Percentiles rank a stretch among this genome's conserved stretches.
These are phyloP conservation scores for Gambelia wislizenii DNA, from an alignment of 2,797 vertebrate species.

Conservation along the genomic window DNA sequence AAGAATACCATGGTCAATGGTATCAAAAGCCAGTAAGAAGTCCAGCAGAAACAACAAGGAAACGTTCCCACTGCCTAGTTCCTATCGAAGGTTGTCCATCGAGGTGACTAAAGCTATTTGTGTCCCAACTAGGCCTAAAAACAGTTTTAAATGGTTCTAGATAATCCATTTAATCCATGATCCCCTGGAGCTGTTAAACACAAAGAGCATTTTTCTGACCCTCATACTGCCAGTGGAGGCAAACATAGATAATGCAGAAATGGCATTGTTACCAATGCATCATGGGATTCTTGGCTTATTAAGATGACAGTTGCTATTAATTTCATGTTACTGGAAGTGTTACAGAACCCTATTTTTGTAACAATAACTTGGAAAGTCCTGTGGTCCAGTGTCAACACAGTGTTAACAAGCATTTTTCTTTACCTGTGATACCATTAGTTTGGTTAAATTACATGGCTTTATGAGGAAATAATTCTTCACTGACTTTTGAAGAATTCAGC, in stretches of 20 bases:
- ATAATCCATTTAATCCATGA: no score
- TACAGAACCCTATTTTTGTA: constrained; percentile 15
- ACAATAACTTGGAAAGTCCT: background rate
- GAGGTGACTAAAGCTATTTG: no score
- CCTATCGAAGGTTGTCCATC: no score
- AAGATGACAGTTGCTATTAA: constrained; percentile 36
- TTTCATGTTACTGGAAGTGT: constrained; percentile 26
- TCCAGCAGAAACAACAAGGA: no score
- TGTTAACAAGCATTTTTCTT: constrained; percentile 19
- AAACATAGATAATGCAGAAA: constrained; percentile 25
- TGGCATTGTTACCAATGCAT: background rate
- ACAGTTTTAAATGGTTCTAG: no score
- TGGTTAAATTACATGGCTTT: constrained; percentile 33
- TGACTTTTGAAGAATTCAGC: background rate
- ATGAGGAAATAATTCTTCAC: constrained; percentile 23
- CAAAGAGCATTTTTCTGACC: background rate
- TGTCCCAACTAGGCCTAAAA: no score
- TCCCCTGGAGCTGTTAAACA: background rate
- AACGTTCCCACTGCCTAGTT: no score
- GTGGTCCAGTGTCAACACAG: background rate
- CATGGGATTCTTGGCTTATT: constrained; percentile 23
- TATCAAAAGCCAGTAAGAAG: no score
- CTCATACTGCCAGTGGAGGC: no score
- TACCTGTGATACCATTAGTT: background rate
- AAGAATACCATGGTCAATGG: no score